Evolutionary conservation across 2,797 vertebrate species (phyloP).

Genomic region (Oreortyx pictus): DNA sequence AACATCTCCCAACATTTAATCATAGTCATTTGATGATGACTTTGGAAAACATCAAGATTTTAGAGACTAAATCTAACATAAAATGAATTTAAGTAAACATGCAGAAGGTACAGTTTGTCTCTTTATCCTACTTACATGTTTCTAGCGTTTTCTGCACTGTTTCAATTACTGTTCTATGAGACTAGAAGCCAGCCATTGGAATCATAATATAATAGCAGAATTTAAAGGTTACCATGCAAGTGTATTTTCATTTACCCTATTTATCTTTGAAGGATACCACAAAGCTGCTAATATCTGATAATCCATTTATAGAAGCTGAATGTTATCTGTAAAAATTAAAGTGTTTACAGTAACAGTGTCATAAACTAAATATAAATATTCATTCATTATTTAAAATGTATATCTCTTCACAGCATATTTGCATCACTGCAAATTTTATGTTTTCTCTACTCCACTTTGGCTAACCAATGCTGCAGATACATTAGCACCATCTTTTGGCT

Average conservation of each 20-base stretch:
- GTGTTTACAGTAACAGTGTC: conserved; percentile 63
- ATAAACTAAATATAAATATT: conserved; percentile 45
- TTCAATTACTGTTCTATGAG: conserved; percentile 1
- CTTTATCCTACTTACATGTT: neutral
- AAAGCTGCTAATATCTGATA: conserved; percentile 61
- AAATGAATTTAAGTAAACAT: neutral
- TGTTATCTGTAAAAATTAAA: conserved; percentile 61
- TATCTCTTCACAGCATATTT: neutral
- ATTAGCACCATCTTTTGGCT: conserved; percentile 74
- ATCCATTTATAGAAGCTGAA: conserved; percentile 50
- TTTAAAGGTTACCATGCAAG: conserved; percentile 25
- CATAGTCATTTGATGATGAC: neutral
- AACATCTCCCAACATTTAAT: neutral
- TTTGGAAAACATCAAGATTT: neutral
- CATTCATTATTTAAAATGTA: conserved; percentile 29
- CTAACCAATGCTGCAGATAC: conserved; percentile 11
- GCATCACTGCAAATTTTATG: neutral
- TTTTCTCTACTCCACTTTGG: neutral
- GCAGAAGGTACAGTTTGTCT: neutral
- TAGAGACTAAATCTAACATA: neutral
- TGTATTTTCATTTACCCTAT: conserved; percentile 47
- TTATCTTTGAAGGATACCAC: conserved; percentile 50
- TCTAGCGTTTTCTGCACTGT: neutral
- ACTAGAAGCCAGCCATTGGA: neutral
- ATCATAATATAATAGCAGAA: conserved; percentile 17